phyloP scores from a whole-genome alignment of 2,113 vertebrate genomes.

The Anarhynchus alexandrinus region DNA sequence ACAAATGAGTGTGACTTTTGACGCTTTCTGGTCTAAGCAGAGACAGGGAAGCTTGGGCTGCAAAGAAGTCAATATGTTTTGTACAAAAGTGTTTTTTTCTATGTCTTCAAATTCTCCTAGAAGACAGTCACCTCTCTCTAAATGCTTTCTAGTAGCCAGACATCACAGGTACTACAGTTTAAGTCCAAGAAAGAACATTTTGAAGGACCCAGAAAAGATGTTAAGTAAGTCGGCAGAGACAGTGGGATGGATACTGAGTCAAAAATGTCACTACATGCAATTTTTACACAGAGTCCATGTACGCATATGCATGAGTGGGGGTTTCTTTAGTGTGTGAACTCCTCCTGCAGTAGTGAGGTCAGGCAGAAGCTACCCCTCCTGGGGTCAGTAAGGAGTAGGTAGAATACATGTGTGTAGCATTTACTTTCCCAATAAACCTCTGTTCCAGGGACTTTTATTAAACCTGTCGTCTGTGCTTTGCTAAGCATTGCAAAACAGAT shows the following conservation, averaged over 20 bases:
- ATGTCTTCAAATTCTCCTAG: background rate
- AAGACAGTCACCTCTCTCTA: background rate
- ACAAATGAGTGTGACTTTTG: background rate
- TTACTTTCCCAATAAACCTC: background rate
- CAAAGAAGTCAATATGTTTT: background rate
- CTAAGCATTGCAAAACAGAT: background rate
- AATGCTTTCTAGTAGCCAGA: background rate
- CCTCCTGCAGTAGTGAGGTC: background rate
- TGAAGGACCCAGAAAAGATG: background rate
- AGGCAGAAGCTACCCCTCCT: background rate
- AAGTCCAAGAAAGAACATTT: background rate
- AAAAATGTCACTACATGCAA: background rate
- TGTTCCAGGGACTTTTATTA: background rate
- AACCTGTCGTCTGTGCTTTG: background rate
- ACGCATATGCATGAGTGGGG: fast-evolving
- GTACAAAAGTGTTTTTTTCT: fast-evolving
- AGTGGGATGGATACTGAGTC: background rate
- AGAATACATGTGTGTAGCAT: background rate
- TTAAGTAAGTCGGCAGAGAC: background rate
- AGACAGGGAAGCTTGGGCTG: background rate
- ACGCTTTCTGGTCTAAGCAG: background rate
- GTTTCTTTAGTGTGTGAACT: background rate
- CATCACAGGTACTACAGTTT: background rate
- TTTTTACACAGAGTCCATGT: background rate
- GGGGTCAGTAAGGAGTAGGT: background rate